Percentiles rank a stretch among this genome's conserved stretches.
These are phyloP conservation scores for Lemur catta DNA, from an alignment of 2,797 vertebrate genomes.

Conservation along the genomic window DNA sequence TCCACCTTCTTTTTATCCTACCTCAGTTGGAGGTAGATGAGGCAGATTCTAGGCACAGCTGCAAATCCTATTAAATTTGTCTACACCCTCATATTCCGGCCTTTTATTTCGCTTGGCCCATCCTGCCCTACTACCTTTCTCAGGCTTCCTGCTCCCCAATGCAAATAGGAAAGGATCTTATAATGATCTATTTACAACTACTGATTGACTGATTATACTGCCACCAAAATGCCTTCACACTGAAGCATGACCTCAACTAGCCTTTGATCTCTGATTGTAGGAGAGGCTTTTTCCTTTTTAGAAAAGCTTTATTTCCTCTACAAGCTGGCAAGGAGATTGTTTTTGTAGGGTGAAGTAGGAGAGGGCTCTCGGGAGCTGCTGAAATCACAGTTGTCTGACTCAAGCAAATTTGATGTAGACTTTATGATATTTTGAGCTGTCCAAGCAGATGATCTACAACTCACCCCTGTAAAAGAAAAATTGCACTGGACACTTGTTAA, in stretches of 20 bases:
- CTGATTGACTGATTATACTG: conserved; percentile 38
- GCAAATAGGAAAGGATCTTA: conserved; percentile 7
- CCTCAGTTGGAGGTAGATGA: conserved; percentile 58
- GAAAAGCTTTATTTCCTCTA: conserved; percentile 1
- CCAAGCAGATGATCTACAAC: not conserved
- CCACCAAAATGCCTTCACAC: not conserved
- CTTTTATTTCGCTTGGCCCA: not conserved
- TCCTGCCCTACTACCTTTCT: not conserved
- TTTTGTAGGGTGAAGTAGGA: not conserved
- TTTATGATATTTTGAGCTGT: not conserved
- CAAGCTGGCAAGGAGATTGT: not conserved
- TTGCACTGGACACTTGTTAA: not conserved
- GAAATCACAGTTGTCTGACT: not conserved
- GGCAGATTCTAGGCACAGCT: not conserved
- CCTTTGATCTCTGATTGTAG: not conserved
- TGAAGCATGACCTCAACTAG: not conserved
- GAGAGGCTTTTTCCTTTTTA: conserved; percentile 8
- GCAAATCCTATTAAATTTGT: conserved; percentile 29
- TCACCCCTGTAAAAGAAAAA: not conserved
- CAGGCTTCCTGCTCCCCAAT: not conserved
- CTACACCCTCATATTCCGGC: not conserved
- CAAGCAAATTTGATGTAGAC: conserved; percentile 47
- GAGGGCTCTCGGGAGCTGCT: not conserved
- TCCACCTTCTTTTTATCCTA: conserved; percentile 35
- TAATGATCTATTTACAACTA: conserved; percentile 31